Percentiles rank a stretch among this genome's conserved stretches.
Conservation (phyloP, 2,113 vertebrate species). For the Rhizomys pruinosus region DNA sequence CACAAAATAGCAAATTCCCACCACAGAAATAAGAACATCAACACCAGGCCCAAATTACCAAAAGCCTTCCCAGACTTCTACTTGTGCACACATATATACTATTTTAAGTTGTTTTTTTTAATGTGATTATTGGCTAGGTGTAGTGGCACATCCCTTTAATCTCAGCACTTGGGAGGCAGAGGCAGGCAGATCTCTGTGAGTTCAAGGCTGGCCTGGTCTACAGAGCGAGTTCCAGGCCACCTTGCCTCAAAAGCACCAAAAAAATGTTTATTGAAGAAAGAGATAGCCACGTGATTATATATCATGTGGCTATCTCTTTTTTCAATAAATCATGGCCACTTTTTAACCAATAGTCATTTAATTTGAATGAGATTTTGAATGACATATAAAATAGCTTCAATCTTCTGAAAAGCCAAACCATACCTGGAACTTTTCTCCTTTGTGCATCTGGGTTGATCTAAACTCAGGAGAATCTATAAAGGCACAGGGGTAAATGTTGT, state of each 20-base stretch:
- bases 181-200: too few relatives aligned
- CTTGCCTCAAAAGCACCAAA: too few relatives aligned
- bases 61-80: background rate
- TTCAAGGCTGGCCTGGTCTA: too few relatives aligned
- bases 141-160: too few relatives aligned
- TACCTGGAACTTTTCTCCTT: slow-evolving; percentile 99
- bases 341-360: slow-evolving; percentile 7
- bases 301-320: background rate
- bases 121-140: too few relatives aligned
- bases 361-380: too few relatives aligned
- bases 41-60: background rate
- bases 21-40: slow-evolving; percentile 1
- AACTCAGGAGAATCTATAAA: slow-evolving; percentile 99
- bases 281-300: too few relatives aligned
- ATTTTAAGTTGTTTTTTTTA: background rate
- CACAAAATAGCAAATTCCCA: background rate
- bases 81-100: background rate
- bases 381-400: background rate
- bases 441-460: slow-evolving; percentile 96
- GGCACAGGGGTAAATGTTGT: slow-evolving; percentile 98
- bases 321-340: background rate
- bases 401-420: slow-evolving; percentile 51
- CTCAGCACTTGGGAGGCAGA: too few relatives aligned
- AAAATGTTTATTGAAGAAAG: too few relatives aligned
- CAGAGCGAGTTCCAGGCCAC: too few relatives aligned